These are phyloP conservation scores for Nasua narica DNA, from an alignment of 2,797 vertebrate species.

Conservation along the genomic window DNA sequence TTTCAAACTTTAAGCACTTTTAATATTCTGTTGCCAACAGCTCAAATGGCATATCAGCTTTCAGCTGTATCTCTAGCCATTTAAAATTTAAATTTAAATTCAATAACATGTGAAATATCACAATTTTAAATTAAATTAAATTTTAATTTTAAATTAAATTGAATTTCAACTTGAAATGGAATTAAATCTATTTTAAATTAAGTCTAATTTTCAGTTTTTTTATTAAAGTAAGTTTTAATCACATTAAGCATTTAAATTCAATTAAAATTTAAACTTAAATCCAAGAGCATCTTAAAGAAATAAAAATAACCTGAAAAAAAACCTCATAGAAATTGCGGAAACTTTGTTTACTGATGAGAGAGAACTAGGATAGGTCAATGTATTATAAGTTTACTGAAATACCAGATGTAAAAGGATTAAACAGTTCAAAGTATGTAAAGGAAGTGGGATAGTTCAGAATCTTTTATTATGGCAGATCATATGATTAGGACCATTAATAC, in stretches of 20 bases:
- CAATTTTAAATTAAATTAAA: slow-evolving; percentile 70
- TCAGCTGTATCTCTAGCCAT: slow-evolving; percentile 44
- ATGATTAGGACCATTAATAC: not conserved
- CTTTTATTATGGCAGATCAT: not conserved
- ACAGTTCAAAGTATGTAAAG: not conserved
- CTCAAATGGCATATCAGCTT: slow-evolving; percentile 54
- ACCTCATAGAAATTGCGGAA: slow-evolving; percentile 8
- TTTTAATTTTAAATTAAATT: slow-evolving; percentile 72
- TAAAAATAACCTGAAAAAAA: slow-evolving; percentile 38
- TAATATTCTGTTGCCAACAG: slow-evolving; percentile 54
- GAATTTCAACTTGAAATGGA: slow-evolving; percentile 59
- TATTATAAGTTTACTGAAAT: slow-evolving; percentile 24
- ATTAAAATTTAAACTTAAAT: slow-evolving; percentile 63
- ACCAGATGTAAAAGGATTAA: not conserved
- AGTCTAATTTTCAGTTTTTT: slow-evolving; percentile 60
- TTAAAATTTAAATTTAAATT: slow-evolving; percentile 71
- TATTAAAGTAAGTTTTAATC: slow-evolving; percentile 67
- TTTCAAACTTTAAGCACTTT: slow-evolving; percentile 44
- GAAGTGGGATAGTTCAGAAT: not conserved
- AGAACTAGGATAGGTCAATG: not conserved
- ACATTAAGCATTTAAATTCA: slow-evolving; percentile 65
- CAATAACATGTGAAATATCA: slow-evolving; percentile 61
- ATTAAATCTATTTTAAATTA: slow-evolving; percentile 66
- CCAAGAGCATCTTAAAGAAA: slow-evolving; percentile 39
- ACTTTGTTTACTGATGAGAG: not conserved